These are phyloP conservation scores for Folsomia candida DNA, from an alignment of 2,888 invertebrate species.

Conservation along the genomic window DNA sequence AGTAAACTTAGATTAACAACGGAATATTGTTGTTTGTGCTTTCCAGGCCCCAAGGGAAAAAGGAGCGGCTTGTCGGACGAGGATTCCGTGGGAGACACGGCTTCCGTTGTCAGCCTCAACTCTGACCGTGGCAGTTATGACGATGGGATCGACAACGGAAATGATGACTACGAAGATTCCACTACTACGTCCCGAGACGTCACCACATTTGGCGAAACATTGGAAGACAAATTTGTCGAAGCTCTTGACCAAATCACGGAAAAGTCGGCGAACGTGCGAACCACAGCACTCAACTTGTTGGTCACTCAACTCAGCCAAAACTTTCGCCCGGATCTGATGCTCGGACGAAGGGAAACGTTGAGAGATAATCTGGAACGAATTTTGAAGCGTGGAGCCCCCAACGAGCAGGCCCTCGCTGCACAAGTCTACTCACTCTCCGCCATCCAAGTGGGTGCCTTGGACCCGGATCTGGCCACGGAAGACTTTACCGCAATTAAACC, in stretches of 20 bases:
- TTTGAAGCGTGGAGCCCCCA: slow-evolving; percentile 43
- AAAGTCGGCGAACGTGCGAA: slow-evolving; percentile 71
- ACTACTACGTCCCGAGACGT: slow-evolving; percentile 23
- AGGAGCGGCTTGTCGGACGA: slow-evolving; percentile 44
- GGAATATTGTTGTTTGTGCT: background rate
- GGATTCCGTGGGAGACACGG: slow-evolving; percentile 47
- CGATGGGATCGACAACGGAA: slow-evolving; percentile 48
- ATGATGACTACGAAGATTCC: slow-evolving; percentile 44
- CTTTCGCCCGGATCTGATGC: slow-evolving; percentile 45
- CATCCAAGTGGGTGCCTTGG: slow-evolving; percentile 46
- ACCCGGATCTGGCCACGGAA: slow-evolving; percentile 45
- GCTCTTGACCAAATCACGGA: slow-evolving; percentile 84
- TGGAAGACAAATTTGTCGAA: slow-evolving; percentile 84
- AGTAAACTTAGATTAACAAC: no score
- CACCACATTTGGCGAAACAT: slow-evolving; percentile 58
- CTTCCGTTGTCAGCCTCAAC: slow-evolving; percentile 44
- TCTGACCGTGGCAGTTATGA: slow-evolving; percentile 48
- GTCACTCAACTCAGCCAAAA: slow-evolving; percentile 41
- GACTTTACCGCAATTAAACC: slow-evolving; percentile 45
- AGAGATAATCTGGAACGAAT: slow-evolving; percentile 47
- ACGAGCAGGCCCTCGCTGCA: slow-evolving; percentile 46
- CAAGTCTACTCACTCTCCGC: slow-evolving; percentile 38
- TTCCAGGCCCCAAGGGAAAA: slow-evolving; percentile 1
- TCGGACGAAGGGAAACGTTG: slow-evolving; percentile 44
- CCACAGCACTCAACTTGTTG: slow-evolving; percentile 35